Conservation (phyloP, 1,140 invertebrate species). For the Ganaspis sp. region DNA sequence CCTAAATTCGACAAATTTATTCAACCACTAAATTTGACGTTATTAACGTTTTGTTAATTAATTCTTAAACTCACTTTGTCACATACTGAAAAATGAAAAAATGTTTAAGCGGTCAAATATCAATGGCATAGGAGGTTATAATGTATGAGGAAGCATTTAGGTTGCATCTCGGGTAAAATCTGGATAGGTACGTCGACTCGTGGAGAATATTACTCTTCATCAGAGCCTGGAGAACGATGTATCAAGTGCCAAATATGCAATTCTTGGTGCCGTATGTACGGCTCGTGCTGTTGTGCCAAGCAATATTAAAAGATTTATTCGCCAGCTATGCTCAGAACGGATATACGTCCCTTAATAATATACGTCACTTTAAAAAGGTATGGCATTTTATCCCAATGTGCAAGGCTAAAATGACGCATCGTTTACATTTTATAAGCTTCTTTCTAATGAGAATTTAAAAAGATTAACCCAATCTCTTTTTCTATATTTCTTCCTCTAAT, state of each 20-base stretch:
- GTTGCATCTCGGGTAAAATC: conserved; percentile 9
- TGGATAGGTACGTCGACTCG: conserved; percentile 26
- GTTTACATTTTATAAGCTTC: not conserved
- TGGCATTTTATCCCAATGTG: conserved; percentile 14
- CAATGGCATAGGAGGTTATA: not conserved
- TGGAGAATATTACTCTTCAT: conserved; percentile 28
- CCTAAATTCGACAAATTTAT: too few relatives aligned
- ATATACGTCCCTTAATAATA: conserved; percentile 30
- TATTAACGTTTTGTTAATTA: too few relatives aligned
- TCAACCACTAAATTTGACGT: too few relatives aligned
- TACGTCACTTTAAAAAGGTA: conserved; percentile 25
- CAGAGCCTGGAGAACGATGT: conserved; percentile 27
- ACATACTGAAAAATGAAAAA: not conserved
- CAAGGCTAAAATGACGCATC: not conserved
- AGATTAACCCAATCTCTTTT: not conserved
- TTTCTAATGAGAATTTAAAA: not conserved
- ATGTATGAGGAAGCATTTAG: conserved; percentile 11
- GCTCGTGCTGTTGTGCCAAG: conserved; percentile 23
- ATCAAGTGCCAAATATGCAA: conserved; percentile 31
- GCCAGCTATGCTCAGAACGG: conserved; percentile 24
- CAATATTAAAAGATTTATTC: conserved; percentile 31
- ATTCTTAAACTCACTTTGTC: not conserved
- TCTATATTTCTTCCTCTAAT: not conserved
- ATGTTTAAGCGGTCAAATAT: not conserved
- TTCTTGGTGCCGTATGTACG: conserved; percentile 26